These are phyloP conservation scores for Phymatocera aterrima DNA, from an alignment of 2,888 invertebrate species.

Conservation along the genomic window DNA sequence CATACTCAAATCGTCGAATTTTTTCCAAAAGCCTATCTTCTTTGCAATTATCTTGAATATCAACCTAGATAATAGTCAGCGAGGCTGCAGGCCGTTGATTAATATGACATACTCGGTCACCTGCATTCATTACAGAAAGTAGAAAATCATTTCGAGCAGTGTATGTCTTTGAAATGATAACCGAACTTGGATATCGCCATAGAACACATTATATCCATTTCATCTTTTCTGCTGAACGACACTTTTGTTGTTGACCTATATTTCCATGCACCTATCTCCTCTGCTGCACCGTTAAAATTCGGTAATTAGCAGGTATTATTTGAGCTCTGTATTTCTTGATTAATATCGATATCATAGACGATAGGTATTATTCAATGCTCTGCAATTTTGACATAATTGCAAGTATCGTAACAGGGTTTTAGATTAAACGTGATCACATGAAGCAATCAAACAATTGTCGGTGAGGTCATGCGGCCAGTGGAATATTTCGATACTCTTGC, in stretches of 20 bases:
- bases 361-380: neutral
- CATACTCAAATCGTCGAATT: neutral
- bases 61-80: constrained; percentile 9
- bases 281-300: neutral
- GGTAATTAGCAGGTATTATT: neutral
- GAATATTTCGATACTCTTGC: constrained; percentile 45
- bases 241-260: no score
- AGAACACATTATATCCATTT: no score
- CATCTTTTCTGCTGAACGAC: no score
- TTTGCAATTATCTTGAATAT: constrained; percentile 24
- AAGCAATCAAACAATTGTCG: constrained; percentile 48
- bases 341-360: constrained; percentile 10
- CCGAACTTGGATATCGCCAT: no score
- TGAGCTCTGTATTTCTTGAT: neutral
- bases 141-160: no score
- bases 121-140: neutral
- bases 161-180: no score
- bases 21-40: neutral
- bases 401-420: constrained; percentile 20
- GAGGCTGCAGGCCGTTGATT: neutral
- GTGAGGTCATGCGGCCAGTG: constrained; percentile 34
- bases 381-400: constrained; percentile 25
- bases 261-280: no score
- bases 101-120: neutral
- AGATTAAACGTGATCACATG: constrained; percentile 41